These are phyloP conservation scores for Chydorus sphaericus DNA, from an alignment of 2,888 invertebrate species.

Conservation along the genomic window DNA sequence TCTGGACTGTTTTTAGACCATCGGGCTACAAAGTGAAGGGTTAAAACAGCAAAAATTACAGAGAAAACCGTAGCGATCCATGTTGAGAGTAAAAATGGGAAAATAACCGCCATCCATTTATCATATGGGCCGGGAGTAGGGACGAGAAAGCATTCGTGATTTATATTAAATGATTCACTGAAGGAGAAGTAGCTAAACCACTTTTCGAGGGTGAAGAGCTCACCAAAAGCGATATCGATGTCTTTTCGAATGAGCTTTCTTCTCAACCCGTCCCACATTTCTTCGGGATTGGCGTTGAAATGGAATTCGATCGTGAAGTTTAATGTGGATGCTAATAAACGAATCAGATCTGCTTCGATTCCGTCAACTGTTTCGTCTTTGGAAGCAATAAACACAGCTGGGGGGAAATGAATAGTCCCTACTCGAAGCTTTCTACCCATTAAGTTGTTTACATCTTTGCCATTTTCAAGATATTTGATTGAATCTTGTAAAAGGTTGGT, in stretches of 20 bases:
- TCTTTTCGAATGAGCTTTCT: background rate
- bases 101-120: conserved; percentile 2
- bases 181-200: conserved; percentile 1
- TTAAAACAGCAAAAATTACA: background rate
- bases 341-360: no score
- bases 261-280: no score
- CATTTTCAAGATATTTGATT: no score
- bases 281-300: no score
- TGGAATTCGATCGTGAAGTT: no score
- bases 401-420: no score
- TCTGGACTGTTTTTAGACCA: background rate
- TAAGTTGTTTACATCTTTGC: no score
- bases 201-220: background rate
- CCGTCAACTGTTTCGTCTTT: no score
- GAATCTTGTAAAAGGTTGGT: no score
- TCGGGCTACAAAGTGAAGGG: background rate
- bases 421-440: no score
- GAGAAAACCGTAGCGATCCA: conserved; percentile 5
- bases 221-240: conserved; percentile 9
- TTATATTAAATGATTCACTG: conserved; percentile 1
- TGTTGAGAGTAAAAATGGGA: background rate
- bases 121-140: background rate
- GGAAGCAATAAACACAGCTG: no score
- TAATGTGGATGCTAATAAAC: no score
- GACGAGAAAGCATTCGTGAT: conserved; percentile 7